Evolutionary conservation across 2,113 vertebrate species (phyloP).

Genomic region (Rhineura floridana): DNA sequence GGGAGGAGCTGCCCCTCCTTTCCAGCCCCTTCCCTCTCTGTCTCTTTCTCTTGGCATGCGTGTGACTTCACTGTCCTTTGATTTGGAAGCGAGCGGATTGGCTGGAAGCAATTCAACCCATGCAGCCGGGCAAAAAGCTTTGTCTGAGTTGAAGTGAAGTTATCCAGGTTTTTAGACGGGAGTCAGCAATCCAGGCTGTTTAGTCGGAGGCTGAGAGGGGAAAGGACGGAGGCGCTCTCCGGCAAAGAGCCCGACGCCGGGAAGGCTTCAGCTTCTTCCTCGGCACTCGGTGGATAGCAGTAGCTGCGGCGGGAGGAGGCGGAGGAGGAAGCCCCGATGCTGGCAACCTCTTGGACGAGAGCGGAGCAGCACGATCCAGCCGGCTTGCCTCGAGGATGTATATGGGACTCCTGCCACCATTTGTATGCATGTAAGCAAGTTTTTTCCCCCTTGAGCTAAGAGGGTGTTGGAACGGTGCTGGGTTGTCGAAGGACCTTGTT

Average conservation of each 20-base stretch:
- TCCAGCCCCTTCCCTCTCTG: not conserved
- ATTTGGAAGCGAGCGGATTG: slow-evolving; percentile 80
- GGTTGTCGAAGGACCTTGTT: slow-evolving; percentile 35
- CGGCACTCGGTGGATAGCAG: slow-evolving; percentile 50
- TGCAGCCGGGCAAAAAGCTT: slow-evolving; percentile 76
- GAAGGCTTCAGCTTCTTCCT: slow-evolving; percentile 22
- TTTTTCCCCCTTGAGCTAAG: slow-evolving; percentile 56
- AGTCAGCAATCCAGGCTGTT: slow-evolving; percentile 77
- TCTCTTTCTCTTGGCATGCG: slow-evolving; percentile 19
- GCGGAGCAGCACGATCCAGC: slow-evolving; percentile 7
- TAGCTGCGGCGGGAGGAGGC: not conserved
- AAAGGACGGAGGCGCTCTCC: not conserved
- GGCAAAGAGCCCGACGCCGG: slow-evolving; percentile 18
- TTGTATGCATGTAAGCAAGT: slow-evolving; percentile 57
- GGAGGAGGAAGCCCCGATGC: slow-evolving; percentile 28
- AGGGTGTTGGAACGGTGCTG: slow-evolving; percentile 33
- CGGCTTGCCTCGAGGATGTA: slow-evolving; percentile 29
- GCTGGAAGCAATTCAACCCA: slow-evolving; percentile 76
- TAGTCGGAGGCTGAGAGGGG: slow-evolving; percentile 73
- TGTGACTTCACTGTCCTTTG: slow-evolving; percentile 75
- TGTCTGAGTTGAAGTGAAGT: slow-evolving; percentile 84
- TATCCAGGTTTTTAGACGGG: slow-evolving; percentile 74
- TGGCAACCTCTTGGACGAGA: not conserved
- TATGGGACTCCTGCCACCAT: slow-evolving; percentile 63
- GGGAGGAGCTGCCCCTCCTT: not conserved